Evolutionary conservation across 2,888 invertebrate genomes (phyloP).

Genomic region (Trachelus tabidus): DNA sequence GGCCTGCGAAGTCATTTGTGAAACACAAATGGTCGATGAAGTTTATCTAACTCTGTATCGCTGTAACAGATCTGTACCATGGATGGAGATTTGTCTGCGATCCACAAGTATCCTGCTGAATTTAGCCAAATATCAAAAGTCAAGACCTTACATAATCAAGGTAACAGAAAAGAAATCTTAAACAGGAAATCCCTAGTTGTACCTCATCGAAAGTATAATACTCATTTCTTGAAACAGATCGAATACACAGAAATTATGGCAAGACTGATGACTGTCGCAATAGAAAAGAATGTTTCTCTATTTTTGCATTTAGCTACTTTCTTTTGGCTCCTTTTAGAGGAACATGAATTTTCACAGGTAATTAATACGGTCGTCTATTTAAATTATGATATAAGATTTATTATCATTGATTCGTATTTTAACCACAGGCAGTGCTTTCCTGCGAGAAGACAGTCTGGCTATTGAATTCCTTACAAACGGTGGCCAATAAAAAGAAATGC

Average conservation of each 20-base stretch:
- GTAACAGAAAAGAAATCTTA: constrained; percentile 56
- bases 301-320: constrained; percentile 50
- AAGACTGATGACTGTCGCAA: constrained; percentile 68
- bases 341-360: constrained; percentile 38
- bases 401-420: no score
- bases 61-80: constrained; percentile 72
- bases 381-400: no score
- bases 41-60: constrained; percentile 60
- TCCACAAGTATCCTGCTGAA: constrained; percentile 75
- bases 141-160: constrained; percentile 72
- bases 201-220: not conserved
- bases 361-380: no score
- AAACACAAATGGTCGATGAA: constrained; percentile 55
- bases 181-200: not conserved
- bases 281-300: constrained; percentile 38
- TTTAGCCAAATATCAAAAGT: constrained; percentile 73
- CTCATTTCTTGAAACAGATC: constrained; percentile 63
- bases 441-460: constrained; percentile 18
- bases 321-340: constrained; percentile 49
- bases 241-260: constrained; percentile 72
- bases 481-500: constrained; percentile 28
- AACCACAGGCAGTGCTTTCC: constrained; percentile 19
- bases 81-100: constrained; percentile 70
- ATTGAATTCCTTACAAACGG: constrained; percentile 13
- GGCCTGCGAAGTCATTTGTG: constrained; percentile 55